phyloP scores from a whole-genome alignment of 2,797 vertebrate species.

The Micromesistius poutassou region DNA sequence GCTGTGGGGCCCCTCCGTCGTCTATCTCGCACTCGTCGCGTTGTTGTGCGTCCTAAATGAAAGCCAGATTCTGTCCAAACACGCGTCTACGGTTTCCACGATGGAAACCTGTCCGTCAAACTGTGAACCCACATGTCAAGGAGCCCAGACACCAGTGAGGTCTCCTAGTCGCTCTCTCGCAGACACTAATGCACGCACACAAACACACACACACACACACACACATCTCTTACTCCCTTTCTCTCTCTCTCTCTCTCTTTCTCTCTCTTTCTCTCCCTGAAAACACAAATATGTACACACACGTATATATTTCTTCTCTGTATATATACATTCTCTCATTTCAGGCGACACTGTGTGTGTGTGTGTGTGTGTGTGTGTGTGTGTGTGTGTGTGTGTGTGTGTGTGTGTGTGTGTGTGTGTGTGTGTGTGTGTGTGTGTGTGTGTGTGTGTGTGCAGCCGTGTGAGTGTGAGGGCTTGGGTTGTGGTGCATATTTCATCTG shows the following conservation, averaged over 20 bases:
- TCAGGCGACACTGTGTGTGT: too few species aligned
- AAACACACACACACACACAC: not conserved
- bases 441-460: conserved; percentile 22
- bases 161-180: conserved; percentile 26
- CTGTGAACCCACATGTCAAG: conserved; percentile 59
- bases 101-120: conserved; percentile 58
- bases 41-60: conserved; percentile 63
- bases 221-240: not conserved
- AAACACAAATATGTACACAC: not conserved
- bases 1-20: conserved; percentile 50
- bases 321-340: too few species aligned
- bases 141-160: conserved; percentile 53
- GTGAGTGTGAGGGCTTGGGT: conserved; percentile 34
- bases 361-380: conserved; percentile 12
- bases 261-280: not conserved
- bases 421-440: too few species aligned
- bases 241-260: not conserved
- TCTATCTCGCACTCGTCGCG: conserved; percentile 51
- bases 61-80: conserved; percentile 67
- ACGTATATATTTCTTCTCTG: too few species aligned
- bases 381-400: conserved; percentile 24
- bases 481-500: conserved; percentile 36
- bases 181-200: not conserved
- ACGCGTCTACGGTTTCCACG: conserved; percentile 55
- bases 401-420: conserved; percentile 5